phyloP scores from a whole-genome alignment of 2,113 vertebrate genomes.

The Scytalopus superciliaris region DNA sequence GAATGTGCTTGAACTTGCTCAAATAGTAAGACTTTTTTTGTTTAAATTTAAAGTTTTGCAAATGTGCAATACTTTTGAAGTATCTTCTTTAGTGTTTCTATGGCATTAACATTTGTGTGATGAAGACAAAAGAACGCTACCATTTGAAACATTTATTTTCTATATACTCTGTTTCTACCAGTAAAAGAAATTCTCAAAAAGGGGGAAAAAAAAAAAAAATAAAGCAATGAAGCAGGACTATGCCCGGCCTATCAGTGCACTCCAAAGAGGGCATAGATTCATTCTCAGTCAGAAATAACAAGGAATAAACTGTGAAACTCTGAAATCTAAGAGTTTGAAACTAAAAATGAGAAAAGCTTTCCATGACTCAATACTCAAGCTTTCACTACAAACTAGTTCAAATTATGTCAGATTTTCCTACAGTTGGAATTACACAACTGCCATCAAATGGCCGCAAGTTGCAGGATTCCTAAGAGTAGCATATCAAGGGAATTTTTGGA shows the following conservation, averaged over 20 bases:
- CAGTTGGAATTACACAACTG: neutral
- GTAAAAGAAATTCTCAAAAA: neutral
- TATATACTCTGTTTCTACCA: neutral
- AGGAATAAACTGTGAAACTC: neutral
- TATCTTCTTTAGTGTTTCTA: neutral
- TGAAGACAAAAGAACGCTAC: neutral
- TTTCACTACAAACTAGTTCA: neutral
- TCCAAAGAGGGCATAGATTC: neutral
- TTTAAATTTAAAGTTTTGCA: neutral
- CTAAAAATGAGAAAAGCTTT: neutral
- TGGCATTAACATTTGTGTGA: neutral
- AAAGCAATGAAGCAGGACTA: neutral
- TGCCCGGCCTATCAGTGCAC: neutral
- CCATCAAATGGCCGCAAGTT: neutral
- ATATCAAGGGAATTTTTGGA: neutral
- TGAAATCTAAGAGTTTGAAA: neutral
- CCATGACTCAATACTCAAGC: neutral
- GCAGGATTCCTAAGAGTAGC: neutral
- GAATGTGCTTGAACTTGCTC: neutral
- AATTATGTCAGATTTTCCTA: neutral
- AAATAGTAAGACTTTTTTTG: neutral
- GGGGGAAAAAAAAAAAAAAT: accelerated
- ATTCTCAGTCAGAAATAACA: neutral
- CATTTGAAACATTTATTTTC: neutral
- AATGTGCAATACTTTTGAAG: neutral